These are phyloP conservation scores for Agriopis aurantiaria DNA, from an alignment of 2,888 invertebrate genomes.

Conservation along the genomic window DNA sequence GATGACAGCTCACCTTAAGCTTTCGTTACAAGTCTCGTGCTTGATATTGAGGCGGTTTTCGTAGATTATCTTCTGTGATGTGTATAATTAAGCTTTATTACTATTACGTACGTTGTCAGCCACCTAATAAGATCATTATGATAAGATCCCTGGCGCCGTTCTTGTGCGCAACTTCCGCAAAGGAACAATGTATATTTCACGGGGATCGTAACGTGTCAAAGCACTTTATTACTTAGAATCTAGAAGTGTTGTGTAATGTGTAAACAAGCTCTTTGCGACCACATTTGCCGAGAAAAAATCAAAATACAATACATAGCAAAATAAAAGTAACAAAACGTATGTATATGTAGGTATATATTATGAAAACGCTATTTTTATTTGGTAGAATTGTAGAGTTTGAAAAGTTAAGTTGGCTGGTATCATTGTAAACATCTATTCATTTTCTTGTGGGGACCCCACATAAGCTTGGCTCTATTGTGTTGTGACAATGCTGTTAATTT, in stretches of 20 bases:
- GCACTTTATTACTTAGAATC: constrained; percentile 18
- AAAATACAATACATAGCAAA: constrained; percentile 5
- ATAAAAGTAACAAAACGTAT: neutral
- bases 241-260: constrained; percentile 21
- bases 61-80: constrained; percentile 22
- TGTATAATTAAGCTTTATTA: constrained; percentile 33
- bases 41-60: constrained; percentile 46
- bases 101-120: constrained; percentile 3
- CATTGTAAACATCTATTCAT: constrained; percentile 4
- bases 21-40: constrained; percentile 49
- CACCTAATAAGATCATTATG: constrained; percentile 23
- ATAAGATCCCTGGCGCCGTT: constrained; percentile 15
- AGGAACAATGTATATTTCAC: constrained; percentile 18
- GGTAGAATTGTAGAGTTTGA: constrained; percentile 11
- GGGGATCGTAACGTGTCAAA: constrained; percentile 20
- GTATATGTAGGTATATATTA: neutral
- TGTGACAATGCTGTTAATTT: constrained; percentile 12
- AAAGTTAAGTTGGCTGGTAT: constrained; percentile 18
- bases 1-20: constrained; percentile 59
- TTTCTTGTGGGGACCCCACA: neutral
- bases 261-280: constrained; percentile 18
- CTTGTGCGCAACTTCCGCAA: constrained; percentile 8
- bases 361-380: constrained; percentile 11
- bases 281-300: constrained; percentile 6
- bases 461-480: constrained; percentile 17